phyloP scores from a whole-genome alignment of 2,113 vertebrate species.

The Cyprinodon variegatus region DNA sequence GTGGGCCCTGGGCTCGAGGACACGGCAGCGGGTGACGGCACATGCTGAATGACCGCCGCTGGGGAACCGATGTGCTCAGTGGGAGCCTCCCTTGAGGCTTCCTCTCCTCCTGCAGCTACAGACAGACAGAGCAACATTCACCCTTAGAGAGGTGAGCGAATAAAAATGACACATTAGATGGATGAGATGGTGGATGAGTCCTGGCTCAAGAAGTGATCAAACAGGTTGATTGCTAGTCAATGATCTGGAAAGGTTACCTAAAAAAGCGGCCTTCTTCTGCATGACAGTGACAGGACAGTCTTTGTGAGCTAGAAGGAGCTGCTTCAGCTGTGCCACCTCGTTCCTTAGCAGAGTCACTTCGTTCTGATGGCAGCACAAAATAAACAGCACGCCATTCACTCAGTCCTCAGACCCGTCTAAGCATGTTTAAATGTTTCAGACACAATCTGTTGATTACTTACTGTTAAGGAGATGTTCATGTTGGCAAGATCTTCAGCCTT shows the following conservation, averaged over 20 bases:
- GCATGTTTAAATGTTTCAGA: background rate
- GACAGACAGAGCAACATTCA: conserved; percentile 76
- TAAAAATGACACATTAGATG: conserved; percentile 66
- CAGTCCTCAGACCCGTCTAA: background rate
- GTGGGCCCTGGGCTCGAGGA: conserved; percentile 75
- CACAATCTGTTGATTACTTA: conserved; percentile 69
- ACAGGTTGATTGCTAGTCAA: background rate
- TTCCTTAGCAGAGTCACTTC: conserved; percentile 92
- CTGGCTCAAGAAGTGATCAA: conserved; percentile 9
- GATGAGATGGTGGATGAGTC: conserved; percentile 54
- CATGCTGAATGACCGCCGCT: conserved; percentile 87
- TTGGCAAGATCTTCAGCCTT: conserved; percentile 92
- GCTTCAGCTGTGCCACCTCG: conserved; percentile 94
- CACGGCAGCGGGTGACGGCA: conserved; percentile 74
- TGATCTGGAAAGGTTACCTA: conserved; percentile 65
- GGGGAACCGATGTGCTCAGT: conserved; percentile 86
- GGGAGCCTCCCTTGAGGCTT: conserved; percentile 84
- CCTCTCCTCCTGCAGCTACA: conserved; percentile 87
- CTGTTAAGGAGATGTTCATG: conserved; percentile 91
- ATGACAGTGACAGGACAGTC: conserved; percentile 95
- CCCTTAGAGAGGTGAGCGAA: conserved; percentile 78
- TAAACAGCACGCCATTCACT: conserved; percentile 13
- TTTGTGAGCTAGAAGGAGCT: conserved; percentile 95
- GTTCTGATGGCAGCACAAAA: conserved; percentile 61
- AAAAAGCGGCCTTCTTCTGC: conserved; percentile 90